Conservation (phyloP, 2,797 vertebrate genomes). For the Serranus cabrilla region DNA sequence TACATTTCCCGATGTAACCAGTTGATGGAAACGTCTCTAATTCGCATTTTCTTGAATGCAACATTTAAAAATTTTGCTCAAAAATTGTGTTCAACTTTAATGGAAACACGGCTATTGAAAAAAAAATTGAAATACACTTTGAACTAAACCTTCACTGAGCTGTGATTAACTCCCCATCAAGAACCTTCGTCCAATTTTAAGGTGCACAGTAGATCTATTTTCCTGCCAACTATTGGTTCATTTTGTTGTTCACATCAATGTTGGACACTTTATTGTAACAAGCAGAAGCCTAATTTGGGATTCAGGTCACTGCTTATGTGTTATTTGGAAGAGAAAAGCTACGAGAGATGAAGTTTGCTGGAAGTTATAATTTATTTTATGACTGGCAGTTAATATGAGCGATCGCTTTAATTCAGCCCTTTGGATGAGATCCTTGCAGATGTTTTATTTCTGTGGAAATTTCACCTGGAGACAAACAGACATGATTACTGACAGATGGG, state of each 20-base stretch:
- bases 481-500: not conserved
- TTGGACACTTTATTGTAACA: not conserved
- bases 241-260: not conserved
- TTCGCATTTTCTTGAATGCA: too few relatives aligned
- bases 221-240: not conserved
- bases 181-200: not conserved
- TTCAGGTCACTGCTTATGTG: not conserved
- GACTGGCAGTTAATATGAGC: not conserved
- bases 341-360: not conserved
- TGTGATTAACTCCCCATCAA: not conserved
- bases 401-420: not conserved
- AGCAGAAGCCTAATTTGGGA: not conserved
- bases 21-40: too few relatives aligned
- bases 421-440: not conserved
- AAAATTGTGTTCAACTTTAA: too few relatives aligned
- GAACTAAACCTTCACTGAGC: too few relatives aligned
- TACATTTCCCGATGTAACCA: too few relatives aligned
- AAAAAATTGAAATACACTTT: too few relatives aligned
- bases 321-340: too few relatives aligned
- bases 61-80: too few relatives aligned
- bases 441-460: not conserved
- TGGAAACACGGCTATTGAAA: too few relatives aligned
- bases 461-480: not conserved
- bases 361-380: not conserved
- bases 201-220: not conserved